Base-by-base conservation (phyloP, 2,113 vertebrate genomes). In the Macrotis lagotis region DNA sequence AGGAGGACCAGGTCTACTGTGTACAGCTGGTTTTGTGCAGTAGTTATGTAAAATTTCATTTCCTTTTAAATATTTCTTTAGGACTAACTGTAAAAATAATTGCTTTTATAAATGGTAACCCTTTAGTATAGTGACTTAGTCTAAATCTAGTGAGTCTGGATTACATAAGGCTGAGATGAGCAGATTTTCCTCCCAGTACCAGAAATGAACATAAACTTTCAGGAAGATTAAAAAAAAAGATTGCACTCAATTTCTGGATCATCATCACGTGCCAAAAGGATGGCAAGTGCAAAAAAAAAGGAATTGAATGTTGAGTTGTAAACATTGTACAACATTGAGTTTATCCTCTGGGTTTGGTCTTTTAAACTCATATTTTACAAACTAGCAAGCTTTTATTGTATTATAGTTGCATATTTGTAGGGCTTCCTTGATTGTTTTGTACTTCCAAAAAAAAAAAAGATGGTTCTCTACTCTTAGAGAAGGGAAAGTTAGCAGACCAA, bases 31-130 rank as follows among this genome's bases (percentile, higher is more conserved):
- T 98, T 98, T 98, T 98, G 97, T 98, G 96, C 96, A 98, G 98
- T 98, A 98, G 97, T 98, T 97, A 96, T 96, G 96, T 98, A 98
- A 98, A 98, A 98, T 98, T 98, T 94, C 97, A 96, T 98, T 98
- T 98, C 96, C 97, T 98, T 98, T 97, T 93, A 89, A 95, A 47
- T 97, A 94, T 97, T 96, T 50, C 96, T 96, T 95, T 96, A 22
- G 95, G 92, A 95, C 66, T 83, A 83, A 83, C 98, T 93, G 48
- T 96, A 83, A 97, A 90, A 93, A 97, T 51, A 90, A 95, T 97
- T 96, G 92, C 93, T 97, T 98, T 52, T 90, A 96, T 47, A 96
- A 89, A 97, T 97, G 96, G 96, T 96, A 95, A 92, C 96, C 93
- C 96, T 97, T 98, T 94, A 50, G 48, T 92, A 96, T 66, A 97